A percentile compares a stretch with the other conserved stretches of the same genome.
phyloP scores from a whole-genome alignment of 2,888 invertebrate species.

The Caenorhabditis macrosperma region DNA sequence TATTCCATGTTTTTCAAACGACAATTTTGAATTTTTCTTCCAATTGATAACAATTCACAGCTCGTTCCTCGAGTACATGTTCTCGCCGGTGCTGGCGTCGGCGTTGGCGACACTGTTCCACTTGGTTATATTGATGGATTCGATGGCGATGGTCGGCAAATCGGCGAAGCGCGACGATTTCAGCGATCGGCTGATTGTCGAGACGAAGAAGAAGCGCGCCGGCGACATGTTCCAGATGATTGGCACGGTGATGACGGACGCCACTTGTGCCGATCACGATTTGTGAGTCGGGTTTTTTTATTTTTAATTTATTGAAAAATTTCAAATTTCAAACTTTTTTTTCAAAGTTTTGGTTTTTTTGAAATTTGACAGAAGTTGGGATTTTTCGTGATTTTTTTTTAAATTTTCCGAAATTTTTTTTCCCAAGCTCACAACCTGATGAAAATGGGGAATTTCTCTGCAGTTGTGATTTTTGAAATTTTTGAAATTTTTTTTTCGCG shows the following conservation, averaged over 20 bases:
- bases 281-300: slow-evolving; percentile 9
- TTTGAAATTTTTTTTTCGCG: no score
- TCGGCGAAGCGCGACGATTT: slow-evolving; percentile 21
- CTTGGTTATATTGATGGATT: slow-evolving; percentile 6
- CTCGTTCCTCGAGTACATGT: not conserved
- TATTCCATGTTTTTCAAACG: no score
- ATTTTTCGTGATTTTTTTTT: no score
- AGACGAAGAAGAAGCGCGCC: slow-evolving; percentile 22
- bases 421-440: no score
- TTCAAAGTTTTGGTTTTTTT: no score
- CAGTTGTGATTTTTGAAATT: no score
- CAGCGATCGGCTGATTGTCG: slow-evolving; percentile 23
- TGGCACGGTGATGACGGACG: slow-evolving; percentile 9
- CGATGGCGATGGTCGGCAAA: slow-evolving; percentile 4
- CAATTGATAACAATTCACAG: no score
- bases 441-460: no score
- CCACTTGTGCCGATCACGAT: slow-evolving; percentile 13
- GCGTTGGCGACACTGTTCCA: not conserved
- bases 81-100: not conserved
- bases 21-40: no score
- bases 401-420: no score
- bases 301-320: not conserved
- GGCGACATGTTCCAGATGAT: slow-evolving; percentile 24
- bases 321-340: no score
- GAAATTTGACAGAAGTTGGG: no score